Evolutionary conservation across 2,113 vertebrate species (phyloP), one percentile per base, ranked within the genome.

Genomic region (Eptesicus fuscus): DNA sequence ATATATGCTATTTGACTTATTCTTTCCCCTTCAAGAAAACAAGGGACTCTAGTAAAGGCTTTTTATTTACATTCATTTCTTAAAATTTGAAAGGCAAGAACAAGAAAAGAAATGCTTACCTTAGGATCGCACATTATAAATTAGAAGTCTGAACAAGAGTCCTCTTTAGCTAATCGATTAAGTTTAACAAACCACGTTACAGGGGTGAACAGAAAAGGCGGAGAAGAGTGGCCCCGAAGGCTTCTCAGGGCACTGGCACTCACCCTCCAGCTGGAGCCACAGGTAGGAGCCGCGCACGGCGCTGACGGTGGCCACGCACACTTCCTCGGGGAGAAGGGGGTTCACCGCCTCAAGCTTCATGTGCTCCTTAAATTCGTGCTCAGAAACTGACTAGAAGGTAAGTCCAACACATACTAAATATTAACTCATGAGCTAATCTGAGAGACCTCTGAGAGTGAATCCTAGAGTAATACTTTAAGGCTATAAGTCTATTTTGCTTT

Each of bases 261-360:
- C 85, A 99, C 99, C 99, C 98, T 99, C 99, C 91, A 99, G 98
- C 97, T 98, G 99, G 95, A 99, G 99, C 99, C 99, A 99, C 93
- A 99, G 96, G 96, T 99, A 99, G 20, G 99, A 99, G 76, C 99
- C 99, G 98, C 99, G 99, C 97, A 99, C 98, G 93, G 97, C 99
- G 94, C 98, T 99, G 92, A 99, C 98, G 49, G 99, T 99, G 47
- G 99, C 99, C 96, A 99, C 98, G 35, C 99, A 99, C 90, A 99
- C 99, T 98, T 99, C 99, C 97, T 99, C 99, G 18, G 99, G 99
- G 84, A 99, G 98, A 96, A 99, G 97, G 3, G 98, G 99, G 98
- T 99, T 99, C 97, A 99, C 99, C 8, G 99, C 99, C 97, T 99
- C 99, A 35, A 99, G 99, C 98, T 99, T 99, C 99, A 99, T 99